A percentile compares a stretch with the other conserved stretches of the same genome.
Conservation (phyloP, 2,113 vertebrate genomes). For the Eubucco bourcierii region DNA sequence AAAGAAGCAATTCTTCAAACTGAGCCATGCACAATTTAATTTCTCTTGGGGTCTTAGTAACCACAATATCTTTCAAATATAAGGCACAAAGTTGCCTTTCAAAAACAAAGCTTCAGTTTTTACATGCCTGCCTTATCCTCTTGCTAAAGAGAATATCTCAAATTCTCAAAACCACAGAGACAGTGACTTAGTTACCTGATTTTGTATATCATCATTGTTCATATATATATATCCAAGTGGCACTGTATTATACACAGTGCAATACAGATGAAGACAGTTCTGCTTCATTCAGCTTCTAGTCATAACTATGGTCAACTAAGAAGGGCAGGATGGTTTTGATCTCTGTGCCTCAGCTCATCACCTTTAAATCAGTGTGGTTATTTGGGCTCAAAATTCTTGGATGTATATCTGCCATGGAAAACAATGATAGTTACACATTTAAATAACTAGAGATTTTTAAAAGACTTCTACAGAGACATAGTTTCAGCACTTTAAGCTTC, state of each 20-base stretch:
- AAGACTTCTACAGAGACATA: neutral
- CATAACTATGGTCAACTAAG: neutral
- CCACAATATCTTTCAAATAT: conserved; percentile 6
- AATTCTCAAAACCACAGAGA: neutral
- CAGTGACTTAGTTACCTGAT: conserved; percentile 3
- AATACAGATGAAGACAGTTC: neutral
- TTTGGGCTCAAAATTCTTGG: neutral
- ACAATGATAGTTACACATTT: neutral
- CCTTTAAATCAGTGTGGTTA: neutral
- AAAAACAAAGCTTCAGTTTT: neutral
- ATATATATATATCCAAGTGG: neutral
- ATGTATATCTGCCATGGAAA: neutral
- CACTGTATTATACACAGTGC: neutral
- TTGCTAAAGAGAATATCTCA: neutral
- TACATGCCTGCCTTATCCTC: neutral
- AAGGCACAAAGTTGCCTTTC: neutral
- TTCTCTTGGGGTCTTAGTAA: conserved; percentile 42
- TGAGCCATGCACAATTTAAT: neutral
- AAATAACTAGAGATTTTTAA: neutral
- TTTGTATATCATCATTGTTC: neutral
- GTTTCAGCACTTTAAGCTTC: neutral
- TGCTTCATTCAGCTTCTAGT: neutral
- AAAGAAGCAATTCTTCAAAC: conserved; percentile 38
- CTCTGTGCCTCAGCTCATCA: neutral
- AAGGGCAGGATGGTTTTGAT: neutral